Evolutionary conservation across 2,113 vertebrate species (phyloP).

Genomic region (Nothobranchius kuhntae): DNA sequence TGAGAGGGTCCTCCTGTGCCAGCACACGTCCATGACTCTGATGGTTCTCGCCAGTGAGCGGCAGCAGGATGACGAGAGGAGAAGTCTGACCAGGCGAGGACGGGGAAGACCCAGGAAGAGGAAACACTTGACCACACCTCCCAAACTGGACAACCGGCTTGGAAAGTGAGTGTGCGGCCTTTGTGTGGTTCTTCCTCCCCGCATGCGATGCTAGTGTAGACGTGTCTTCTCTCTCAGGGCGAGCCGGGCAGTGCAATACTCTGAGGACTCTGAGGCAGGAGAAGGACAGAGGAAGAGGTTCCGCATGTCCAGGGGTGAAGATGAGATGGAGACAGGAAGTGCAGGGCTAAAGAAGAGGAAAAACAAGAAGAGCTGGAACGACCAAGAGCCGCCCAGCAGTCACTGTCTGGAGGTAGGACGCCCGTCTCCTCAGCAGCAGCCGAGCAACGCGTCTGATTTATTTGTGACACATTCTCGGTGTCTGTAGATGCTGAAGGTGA

Average conservation of each 20-base stretch:
- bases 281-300: constrained; percentile 87
- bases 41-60: constrained; percentile 58
- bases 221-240: constrained; percentile 73
- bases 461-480: background rate
- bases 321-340: constrained; percentile 76
- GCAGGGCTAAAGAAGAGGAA: constrained; percentile 75
- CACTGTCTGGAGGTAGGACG: constrained; percentile 86
- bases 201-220: background rate
- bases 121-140: constrained; percentile 86
- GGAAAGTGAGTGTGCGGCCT: constrained; percentile 83
- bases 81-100: constrained; percentile 89
- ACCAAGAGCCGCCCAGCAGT: constrained; percentile 82
- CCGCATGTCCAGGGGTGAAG: constrained; percentile 81
- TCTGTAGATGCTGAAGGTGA: constrained; percentile 81
- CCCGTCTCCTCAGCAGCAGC: background rate
- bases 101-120: constrained; percentile 96
- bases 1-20: background rate
- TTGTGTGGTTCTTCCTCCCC: background rate
- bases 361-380: constrained; percentile 87
- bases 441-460: rapidly evolving
- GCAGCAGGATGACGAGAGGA: constrained; percentile 89
- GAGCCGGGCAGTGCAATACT: constrained; percentile 85
- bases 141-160: constrained; percentile 88
- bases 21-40: constrained; percentile 25
- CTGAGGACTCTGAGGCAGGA: constrained; percentile 90